Conservation (phyloP, 1,140 invertebrate genomes). For the Odontomachus brunneus region DNA sequence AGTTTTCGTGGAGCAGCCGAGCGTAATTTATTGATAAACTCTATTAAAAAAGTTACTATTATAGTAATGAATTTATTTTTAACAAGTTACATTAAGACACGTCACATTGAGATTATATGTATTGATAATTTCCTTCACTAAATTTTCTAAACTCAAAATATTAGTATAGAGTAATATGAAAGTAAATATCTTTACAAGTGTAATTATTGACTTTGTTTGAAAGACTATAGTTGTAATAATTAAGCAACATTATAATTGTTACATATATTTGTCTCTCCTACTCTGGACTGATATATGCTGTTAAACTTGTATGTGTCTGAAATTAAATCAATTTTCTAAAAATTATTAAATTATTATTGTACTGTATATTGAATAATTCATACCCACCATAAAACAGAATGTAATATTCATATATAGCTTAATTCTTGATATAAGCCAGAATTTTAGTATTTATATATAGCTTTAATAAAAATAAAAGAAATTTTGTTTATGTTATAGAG, state of each 20-base stretch:
- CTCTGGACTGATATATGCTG: too few relatives aligned
- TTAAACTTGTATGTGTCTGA: too few relatives aligned
- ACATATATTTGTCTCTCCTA: too few relatives aligned
- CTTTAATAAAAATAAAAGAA: too few relatives aligned
- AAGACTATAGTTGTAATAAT: background rate
- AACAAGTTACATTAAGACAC: background rate
- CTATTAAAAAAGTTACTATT: background rate
- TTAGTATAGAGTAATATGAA: background rate
- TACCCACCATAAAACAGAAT: background rate
- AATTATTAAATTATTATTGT: background rate
- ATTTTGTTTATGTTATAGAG: conserved; percentile 76
- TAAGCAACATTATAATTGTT: too few relatives aligned
- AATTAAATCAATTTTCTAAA: background rate
- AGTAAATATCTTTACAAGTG: background rate
- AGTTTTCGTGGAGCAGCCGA: background rate
- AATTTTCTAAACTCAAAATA: background rate
- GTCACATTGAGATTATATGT: background rate
- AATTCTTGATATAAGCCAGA: too few relatives aligned
- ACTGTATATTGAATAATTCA: too few relatives aligned
- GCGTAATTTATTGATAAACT: background rate
- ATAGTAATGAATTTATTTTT: background rate
- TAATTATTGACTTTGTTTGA: too few relatives aligned
- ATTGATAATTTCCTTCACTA: background rate
- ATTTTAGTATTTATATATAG: too few relatives aligned
- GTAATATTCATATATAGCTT: background rate